These are phyloP conservation scores for Phyllotreta cruciferae DNA, from an alignment of 2,888 invertebrate species.

Conservation along the genomic window DNA sequence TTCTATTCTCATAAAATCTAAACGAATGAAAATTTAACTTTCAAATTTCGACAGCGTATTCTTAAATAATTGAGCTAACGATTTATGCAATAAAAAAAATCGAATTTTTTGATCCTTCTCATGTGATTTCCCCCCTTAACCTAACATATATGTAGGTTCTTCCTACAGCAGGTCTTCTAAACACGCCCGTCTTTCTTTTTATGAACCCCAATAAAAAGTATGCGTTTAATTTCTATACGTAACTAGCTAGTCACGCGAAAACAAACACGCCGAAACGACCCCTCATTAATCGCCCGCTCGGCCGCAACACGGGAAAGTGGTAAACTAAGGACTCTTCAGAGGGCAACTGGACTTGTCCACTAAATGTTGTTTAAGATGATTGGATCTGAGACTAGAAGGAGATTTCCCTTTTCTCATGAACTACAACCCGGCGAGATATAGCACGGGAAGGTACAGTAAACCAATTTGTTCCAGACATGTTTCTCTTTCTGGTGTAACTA, in stretches of 20 bases:
- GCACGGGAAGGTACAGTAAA: slow-evolving; percentile 20
- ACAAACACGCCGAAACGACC: background rate
- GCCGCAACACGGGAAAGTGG: slow-evolving; percentile 9
- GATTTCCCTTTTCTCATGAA: slow-evolving; percentile 22
- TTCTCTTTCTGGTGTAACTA: background rate
- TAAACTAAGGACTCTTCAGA: slow-evolving; percentile 10
- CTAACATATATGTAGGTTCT: too few relatives aligned
- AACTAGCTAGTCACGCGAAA: background rate
- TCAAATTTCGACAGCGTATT: too few relatives aligned
- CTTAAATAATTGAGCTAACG: too few relatives aligned
- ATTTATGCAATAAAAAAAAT: too few relatives aligned
- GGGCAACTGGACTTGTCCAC: slow-evolving; percentile 39
- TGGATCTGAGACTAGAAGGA: slow-evolving; percentile 44
- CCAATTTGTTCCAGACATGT: slow-evolving; percentile 12
- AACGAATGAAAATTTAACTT: too few relatives aligned
- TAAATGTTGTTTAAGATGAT: slow-evolving; percentile 51
- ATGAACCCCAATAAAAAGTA: background rate
- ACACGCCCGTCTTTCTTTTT: too few relatives aligned
- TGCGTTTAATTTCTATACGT: background rate
- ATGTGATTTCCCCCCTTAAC: too few relatives aligned
- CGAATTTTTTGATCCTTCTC: too few relatives aligned
- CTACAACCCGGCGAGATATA: background rate
- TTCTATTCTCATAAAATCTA: too few relatives aligned
- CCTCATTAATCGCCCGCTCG: slow-evolving; percentile 1
- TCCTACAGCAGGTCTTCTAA: too few relatives aligned